Conservation (phyloP, 2,888 invertebrate genomes). For the Entomobrya multifasciata region DNA sequence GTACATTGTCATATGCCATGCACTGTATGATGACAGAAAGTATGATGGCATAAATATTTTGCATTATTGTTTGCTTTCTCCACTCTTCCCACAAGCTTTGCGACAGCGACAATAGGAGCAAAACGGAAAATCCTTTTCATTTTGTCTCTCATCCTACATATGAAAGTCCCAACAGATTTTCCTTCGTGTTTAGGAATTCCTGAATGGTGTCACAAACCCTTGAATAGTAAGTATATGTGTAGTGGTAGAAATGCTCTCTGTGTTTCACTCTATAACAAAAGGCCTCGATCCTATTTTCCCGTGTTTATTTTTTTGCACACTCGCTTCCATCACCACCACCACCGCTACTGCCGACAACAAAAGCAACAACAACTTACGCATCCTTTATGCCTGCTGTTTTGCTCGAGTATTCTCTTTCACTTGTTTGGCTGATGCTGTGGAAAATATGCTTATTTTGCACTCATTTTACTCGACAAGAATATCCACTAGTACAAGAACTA, state of each 20-base stretch:
- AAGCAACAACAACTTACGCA: conserved; percentile 32
- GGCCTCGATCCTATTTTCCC: conserved; percentile 33
- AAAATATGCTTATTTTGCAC: conserved; percentile 24
- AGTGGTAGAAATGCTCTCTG: conserved; percentile 1
- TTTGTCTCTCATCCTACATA: background rate
- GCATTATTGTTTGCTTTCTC: conserved; percentile 33
- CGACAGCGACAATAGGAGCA: conserved; percentile 6
- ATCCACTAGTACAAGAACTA: no score
- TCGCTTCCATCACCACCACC: no score
- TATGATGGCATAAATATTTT: conserved; percentile 41
- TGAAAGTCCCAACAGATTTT: conserved; percentile 51
- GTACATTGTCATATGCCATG: conserved; percentile 36
- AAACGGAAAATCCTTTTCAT: conserved; percentile 45
- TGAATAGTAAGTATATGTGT: conserved; percentile 49
- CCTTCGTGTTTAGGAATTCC: conserved; percentile 60
- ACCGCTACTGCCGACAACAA: no score
- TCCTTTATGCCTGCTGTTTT: conserved; percentile 21
- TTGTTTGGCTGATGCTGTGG: background rate
- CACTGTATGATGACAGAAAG: no score
- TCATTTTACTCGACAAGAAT: background rate
- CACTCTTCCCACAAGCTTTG: conserved; percentile 43
- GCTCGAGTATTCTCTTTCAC: background rate
- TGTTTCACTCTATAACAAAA: no score
- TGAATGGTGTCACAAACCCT: conserved; percentile 58
- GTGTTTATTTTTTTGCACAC: conserved; percentile 44